Evolutionary conservation across 2,113 vertebrate species (phyloP), one percentile per base, ranked within the genome.

Genomic region (Theristicus caerulescens): DNA sequence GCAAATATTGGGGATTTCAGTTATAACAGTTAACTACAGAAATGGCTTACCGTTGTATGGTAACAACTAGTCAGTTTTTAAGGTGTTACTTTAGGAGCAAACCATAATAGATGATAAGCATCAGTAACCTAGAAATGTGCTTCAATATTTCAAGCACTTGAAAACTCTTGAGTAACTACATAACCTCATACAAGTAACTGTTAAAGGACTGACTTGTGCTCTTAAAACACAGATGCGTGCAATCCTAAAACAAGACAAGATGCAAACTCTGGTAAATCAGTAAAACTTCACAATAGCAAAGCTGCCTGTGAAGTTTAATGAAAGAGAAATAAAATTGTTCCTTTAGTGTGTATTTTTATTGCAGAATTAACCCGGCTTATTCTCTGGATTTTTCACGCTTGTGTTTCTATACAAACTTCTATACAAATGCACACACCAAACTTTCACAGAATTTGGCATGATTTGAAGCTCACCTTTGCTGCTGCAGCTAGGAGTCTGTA

Each of bases 71-170:
- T 86, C 79, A 36, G 32, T 82, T 97, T 80, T 96, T 94, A 95
- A 97, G 46, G 83, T 46, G 27, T 97, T 95, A 85, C 72, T 92
- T 62, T 71, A 90, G 92, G 91, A 94, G 89, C 59, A 79, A 96
- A 90, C 61, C 58, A 47, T 89, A 94, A 87, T 72, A 82, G 17
- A n/a, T 77, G 34, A 69, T 42, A 54, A 52, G 55, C 69, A 29
- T 78, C 57, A 65, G 29, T 88, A 86, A 82, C 44, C 29, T 90
- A 47, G 14, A 91, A 78, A 47, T 14, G 59, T 86, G 94, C 51
- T 66, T 51, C 38, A 31, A 29, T 64, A 57, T 82, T 78, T 94
- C 32, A 69, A 34, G 36, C 4, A 1, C 57, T 64, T 91, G 42
- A 73, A 65, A 73, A 85, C 38, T 81, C 55, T 52, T 11, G 29